These are phyloP conservation scores for Apotomis capreana DNA, from an alignment of 2,888 invertebrate species.

Conservation along the genomic window DNA sequence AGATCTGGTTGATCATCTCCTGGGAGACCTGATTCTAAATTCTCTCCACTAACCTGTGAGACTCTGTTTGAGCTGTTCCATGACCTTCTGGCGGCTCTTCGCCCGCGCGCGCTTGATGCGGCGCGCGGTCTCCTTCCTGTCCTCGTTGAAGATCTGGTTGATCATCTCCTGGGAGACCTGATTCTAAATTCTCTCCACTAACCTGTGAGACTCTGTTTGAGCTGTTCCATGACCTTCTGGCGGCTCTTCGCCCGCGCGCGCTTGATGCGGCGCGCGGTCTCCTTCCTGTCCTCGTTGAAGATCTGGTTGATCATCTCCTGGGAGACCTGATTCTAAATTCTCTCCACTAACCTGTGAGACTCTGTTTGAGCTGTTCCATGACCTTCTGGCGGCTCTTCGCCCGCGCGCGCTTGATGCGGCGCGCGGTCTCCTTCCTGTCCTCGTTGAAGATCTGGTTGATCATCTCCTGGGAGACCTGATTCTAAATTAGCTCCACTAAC, in stretches of 20 bases:
- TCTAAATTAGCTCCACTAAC: conserved; percentile 50
- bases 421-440: conserved; percentile 83
- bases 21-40: conserved; percentile 80
- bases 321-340: conserved; percentile 76
- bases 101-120: conserved; percentile 82
- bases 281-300: conserved; percentile 86
- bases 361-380: conserved; percentile 86
- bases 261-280: conserved; percentile 81
- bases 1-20: conserved; percentile 87
- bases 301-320: conserved; percentile 86
- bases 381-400: conserved; percentile 85
- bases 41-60: conserved; percentile 70
- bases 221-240: conserved; percentile 86
- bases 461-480: conserved; percentile 86
- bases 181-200: conserved; percentile 1
- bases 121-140: conserved; percentile 82
- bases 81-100: conserved; percentile 84
- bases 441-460: conserved; percentile 87
- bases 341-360: conserved; percentile 73
- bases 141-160: conserved; percentile 87
- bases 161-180: conserved; percentile 86
- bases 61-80: conserved; percentile 86
- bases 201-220: conserved; percentile 85
- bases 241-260: conserved; percentile 81
- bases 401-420: conserved; percentile 82